phyloP scores from a whole-genome alignment of 2,797 vertebrate genomes.

The Cryptoblepharus egeriae region DNA sequence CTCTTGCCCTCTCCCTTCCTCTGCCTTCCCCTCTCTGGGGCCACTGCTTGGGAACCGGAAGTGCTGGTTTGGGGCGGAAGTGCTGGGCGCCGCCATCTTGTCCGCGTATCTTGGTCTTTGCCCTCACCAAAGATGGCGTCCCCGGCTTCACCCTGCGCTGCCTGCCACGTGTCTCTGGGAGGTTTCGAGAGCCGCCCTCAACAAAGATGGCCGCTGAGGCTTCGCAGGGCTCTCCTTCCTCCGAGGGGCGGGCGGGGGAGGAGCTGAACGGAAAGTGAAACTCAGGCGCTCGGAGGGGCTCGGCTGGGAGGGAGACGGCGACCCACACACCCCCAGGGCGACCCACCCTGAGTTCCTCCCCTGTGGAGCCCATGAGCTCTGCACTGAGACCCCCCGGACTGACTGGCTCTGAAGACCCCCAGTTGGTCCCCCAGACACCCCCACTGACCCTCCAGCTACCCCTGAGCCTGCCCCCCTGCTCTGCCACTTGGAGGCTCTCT shows the following conservation, averaged over 20 bases:
- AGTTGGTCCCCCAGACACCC: too few species aligned
- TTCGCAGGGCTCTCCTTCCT: neutral
- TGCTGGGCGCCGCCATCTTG: too few species aligned
- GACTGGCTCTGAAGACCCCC: too few species aligned
- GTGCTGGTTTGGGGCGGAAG: too few species aligned
- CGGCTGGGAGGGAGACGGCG: too few species aligned
- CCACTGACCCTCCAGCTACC: too few species aligned
- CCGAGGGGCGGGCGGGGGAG: neutral
- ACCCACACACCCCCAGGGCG: neutral
- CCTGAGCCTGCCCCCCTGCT: too few species aligned
- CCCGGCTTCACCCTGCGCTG: rapidly evolving
- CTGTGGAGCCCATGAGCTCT: too few species aligned
- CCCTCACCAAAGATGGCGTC: neutral
- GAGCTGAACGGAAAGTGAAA: slow-evolving; percentile 3
- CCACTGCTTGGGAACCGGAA: too few species aligned
- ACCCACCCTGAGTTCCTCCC: neutral
- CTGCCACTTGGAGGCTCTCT: neutral
- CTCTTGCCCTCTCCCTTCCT: too few species aligned
- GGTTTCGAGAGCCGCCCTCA: neutral
- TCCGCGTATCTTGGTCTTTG: neutral
- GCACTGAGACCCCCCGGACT: neutral
- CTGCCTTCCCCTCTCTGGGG: too few species aligned
- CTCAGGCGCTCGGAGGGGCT: neutral
- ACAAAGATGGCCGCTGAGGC: slow-evolving; percentile 6
- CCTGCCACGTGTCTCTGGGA: neutral